Percentiles rank a stretch among this genome's conserved stretches.
These are phyloP conservation scores for Leptura quadrifasciata DNA, from an alignment of 2,888 invertebrate genomes.

Conservation along the genomic window DNA sequence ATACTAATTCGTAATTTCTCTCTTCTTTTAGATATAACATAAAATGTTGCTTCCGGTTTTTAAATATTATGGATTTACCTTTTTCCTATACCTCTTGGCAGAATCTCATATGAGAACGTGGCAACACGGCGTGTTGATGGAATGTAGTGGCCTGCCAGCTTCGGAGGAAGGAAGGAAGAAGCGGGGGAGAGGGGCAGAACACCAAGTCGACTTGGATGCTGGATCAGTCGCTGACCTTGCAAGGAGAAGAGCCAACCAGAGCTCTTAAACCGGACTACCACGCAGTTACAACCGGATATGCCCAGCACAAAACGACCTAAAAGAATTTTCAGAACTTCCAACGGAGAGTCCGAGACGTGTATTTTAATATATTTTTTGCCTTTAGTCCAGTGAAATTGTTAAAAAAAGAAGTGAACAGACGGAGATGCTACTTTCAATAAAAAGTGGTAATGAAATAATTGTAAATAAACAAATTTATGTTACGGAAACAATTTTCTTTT, in stretches of 20 bases:
- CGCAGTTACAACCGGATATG: constrained; percentile 70
- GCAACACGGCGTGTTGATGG: constrained; percentile 65
- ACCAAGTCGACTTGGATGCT: constrained; percentile 60
- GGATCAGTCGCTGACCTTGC: constrained; percentile 75
- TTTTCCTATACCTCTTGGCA: constrained; percentile 15
- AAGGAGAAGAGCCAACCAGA: constrained; percentile 67
- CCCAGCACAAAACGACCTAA: constrained; percentile 65
- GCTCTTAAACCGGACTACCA: constrained; percentile 62
- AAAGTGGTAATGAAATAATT: background rate
- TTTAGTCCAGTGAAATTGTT: constrained; percentile 21
- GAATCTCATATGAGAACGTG: constrained; percentile 49
- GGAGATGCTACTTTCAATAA: background rate
- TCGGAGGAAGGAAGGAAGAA: constrained; percentile 72
- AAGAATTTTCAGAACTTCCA: constrained; percentile 54
- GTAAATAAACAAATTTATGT: too few species aligned
- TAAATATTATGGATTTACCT: constrained; percentile 1
- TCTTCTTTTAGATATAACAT: background rate
- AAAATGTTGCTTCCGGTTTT: background rate
- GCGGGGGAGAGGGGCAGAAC: constrained; percentile 60
- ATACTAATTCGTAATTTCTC: too few species aligned
- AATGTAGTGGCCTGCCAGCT: constrained; percentile 65
- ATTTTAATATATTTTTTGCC: constrained; percentile 24
- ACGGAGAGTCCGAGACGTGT: constrained; percentile 30
- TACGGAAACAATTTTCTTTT: too few species aligned
- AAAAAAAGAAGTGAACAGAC: background rate